These are phyloP conservation scores for Scrobipalpa atriplicella DNA, from an alignment of 2,888 invertebrate species.

Conservation along the genomic window DNA sequence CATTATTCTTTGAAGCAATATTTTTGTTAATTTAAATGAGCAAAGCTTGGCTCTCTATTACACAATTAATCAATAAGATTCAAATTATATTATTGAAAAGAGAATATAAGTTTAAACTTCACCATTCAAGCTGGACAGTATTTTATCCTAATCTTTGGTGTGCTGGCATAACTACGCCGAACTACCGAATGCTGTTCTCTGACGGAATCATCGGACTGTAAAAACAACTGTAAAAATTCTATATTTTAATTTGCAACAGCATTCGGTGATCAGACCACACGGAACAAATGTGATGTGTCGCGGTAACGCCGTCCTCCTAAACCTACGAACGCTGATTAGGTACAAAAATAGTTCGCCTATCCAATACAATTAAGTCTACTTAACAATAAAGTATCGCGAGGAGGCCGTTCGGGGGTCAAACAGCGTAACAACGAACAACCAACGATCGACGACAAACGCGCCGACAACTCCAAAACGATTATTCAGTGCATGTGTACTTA, in stretches of 20 bases:
- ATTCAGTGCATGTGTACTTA: slow-evolving; percentile 18
- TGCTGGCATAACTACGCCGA: slow-evolving; percentile 68
- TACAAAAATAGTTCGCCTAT: slow-evolving; percentile 83
- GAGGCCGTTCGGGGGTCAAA: slow-evolving; percentile 52
- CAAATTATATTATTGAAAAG: slow-evolving; percentile 41
- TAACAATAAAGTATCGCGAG: slow-evolving; percentile 79
- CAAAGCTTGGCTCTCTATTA: slow-evolving; percentile 48
- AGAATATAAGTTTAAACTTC: slow-evolving; percentile 43
- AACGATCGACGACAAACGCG: not conserved
- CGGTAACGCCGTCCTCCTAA: slow-evolving; percentile 75
- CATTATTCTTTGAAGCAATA: slow-evolving; percentile 44
- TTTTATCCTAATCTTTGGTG: slow-evolving; percentile 81
- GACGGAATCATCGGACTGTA: slow-evolving; percentile 30
- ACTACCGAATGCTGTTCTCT: slow-evolving; percentile 50
- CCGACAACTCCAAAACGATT: not conserved
- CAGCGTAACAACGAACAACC: slow-evolving; percentile 31
- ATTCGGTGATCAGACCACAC: slow-evolving; percentile 58
- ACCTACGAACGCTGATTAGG: slow-evolving; percentile 76
- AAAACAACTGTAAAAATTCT: slow-evolving; percentile 14
- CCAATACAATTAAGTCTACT: slow-evolving; percentile 79
- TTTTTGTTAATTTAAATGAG: slow-evolving; percentile 51
- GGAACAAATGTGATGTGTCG: slow-evolving; percentile 60
- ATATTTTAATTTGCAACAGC: slow-evolving; percentile 39
- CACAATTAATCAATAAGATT: slow-evolving; percentile 45
- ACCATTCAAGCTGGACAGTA: slow-evolving; percentile 59